phyloP scores from a whole-genome alignment of 1,140 invertebrate species.

The Dreissena polymorpha region DNA sequence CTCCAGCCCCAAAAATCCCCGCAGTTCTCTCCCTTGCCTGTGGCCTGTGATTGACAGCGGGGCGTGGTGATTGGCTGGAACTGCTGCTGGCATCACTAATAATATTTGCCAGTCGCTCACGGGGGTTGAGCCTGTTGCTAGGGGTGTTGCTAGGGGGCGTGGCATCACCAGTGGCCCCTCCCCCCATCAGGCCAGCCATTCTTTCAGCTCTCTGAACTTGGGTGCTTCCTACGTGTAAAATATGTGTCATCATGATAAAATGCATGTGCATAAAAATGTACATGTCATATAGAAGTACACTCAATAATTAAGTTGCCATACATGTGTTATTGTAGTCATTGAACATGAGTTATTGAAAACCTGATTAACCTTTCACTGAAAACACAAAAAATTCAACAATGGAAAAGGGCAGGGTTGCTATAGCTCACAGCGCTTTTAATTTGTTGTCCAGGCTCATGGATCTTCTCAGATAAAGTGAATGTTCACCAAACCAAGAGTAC shows the following conservation, averaged over 20 bases:
- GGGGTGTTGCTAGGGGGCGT: neutral
- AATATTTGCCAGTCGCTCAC: neutral
- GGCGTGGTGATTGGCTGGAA: neutral
- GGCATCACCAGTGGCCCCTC: neutral
- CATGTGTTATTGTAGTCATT: too few species aligned
- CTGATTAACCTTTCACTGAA: too few species aligned
- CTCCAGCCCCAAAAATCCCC: slow-evolving; percentile 28
- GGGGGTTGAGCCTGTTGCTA: neutral
- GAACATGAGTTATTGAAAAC: too few species aligned
- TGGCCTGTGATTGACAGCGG: neutral
- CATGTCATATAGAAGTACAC: too few species aligned
- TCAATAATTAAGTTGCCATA: too few species aligned
- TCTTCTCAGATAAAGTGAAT: too few species aligned
- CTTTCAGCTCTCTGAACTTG: neutral
- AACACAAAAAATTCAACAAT: too few species aligned
- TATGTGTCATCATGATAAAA: neutral
- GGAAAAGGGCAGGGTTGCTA: too few species aligned
- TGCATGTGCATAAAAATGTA: neutral
- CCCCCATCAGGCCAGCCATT: neutral
- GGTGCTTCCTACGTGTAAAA: neutral
- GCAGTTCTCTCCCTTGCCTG: slow-evolving; percentile 26
- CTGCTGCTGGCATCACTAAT: neutral
- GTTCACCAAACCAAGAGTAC: too few species aligned
- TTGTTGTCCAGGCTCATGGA: too few species aligned
- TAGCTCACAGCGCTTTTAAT: too few species aligned